Evolutionary conservation across 2,797 vertebrate genomes (phyloP).

Genomic region (Molossus alvarezi): DNA sequence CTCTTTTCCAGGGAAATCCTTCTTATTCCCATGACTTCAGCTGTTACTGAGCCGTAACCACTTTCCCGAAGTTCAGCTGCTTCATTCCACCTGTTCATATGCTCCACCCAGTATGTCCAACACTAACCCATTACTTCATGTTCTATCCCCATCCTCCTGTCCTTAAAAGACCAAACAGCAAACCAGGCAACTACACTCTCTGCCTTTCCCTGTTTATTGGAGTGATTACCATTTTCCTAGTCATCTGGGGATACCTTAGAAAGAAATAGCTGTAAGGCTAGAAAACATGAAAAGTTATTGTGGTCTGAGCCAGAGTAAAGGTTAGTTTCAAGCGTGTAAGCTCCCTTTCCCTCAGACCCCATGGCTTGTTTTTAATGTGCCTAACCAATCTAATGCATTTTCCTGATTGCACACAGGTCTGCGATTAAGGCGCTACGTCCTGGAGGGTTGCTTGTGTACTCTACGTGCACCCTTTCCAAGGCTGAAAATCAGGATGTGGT

Average conservation of each 20-base stretch:
- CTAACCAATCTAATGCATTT: slow-evolving; percentile 40
- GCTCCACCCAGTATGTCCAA: neutral
- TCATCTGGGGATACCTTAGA: neutral
- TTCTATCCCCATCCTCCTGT: neutral
- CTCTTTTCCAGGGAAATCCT: neutral
- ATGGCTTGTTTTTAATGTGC: neutral
- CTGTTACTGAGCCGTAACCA: neutral
- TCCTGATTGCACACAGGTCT: slow-evolving; percentile 91
- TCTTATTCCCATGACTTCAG: neutral
- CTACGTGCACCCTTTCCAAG: slow-evolving; percentile 96
- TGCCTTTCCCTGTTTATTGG: slow-evolving; percentile 14
- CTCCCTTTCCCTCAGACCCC: neutral
- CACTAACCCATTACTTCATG: neutral
- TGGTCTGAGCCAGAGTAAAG: neutral
- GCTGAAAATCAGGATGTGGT: slow-evolving; percentile 95
- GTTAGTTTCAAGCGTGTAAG: neutral
- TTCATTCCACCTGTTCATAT: neutral
- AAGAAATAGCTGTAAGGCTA: neutral
- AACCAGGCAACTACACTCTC: neutral
- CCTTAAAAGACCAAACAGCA: neutral
- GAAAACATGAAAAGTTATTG: neutral
- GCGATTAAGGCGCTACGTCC: slow-evolving; percentile 94
- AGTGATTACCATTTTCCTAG: neutral
- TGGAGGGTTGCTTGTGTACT: slow-evolving; percentile 96
- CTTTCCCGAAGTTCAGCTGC: neutral